phyloP scores from a whole-genome alignment of 1,140 invertebrate genomes.

The Anoplolepis gracilipes region DNA sequence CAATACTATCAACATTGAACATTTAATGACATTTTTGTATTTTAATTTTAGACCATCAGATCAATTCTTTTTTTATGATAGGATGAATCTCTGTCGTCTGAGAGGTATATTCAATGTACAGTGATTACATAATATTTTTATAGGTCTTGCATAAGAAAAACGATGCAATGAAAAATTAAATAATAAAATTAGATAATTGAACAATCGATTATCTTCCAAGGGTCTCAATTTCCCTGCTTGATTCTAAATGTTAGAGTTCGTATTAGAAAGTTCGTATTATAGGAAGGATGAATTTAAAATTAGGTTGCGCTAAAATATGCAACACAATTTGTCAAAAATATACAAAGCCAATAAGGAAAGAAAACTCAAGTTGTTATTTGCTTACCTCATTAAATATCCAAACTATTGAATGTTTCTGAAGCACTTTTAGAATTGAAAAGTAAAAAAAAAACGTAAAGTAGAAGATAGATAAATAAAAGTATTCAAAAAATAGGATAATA shows the following conservation, averaged over 20 bases:
- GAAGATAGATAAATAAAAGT: not conserved
- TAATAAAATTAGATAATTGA: not conserved
- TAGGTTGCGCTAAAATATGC: not conserved
- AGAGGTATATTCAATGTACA: not conserved
- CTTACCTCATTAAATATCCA: conserved; percentile 1
- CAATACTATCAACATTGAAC: conserved; percentile 11
- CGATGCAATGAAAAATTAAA: not conserved
- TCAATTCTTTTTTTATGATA: not conserved
- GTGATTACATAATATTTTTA: conserved; percentile 18
- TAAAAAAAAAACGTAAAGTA: not conserved
- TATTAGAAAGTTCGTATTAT: no score
- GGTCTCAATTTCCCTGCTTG: not conserved
- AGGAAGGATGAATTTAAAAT: not conserved
- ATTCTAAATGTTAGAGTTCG: not conserved
- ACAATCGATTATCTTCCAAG: not conserved
- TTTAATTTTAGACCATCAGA: conserved; percentile 3
- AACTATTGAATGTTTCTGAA: not conserved
- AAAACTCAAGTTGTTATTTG: not conserved
- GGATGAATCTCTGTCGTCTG: not conserved
- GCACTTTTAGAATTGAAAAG: not conserved
- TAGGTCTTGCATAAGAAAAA: not conserved
- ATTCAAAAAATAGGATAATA: not conserved
- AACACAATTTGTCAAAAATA: not conserved
- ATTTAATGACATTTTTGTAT: conserved; percentile 16
- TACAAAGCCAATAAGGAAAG: conserved; percentile 6